Base-by-base conservation (phyloP, 2,888 invertebrate species). In the Volucella inflata region DNA sequence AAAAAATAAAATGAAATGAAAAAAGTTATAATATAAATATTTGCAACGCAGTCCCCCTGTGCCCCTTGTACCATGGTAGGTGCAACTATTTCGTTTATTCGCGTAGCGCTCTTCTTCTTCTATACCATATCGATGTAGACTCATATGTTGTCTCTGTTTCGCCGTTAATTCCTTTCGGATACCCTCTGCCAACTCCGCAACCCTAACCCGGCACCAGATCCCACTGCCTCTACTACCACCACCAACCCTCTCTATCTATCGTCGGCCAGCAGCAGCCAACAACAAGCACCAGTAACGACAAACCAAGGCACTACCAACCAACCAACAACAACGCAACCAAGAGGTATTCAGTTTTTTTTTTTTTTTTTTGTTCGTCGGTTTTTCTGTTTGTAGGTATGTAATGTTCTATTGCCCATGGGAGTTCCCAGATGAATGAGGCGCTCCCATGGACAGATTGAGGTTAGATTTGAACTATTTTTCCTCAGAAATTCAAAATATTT, bases 391-490 rank as follows among this genome's bases (percentile, higher is more conserved):
- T 30, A 30, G 30, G 30, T 30, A 30, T 30, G 30, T 30, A 30
- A 64, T 62, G 76, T 81, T 85, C 85, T 72, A 72, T 85, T 76
- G 60, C 68, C 81, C 85, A 71, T 55, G 81, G 85, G 85, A 85
- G 85, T 85, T 81, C 85, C 81, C 76, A 81, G 14, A 80, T 36
- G 50, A 59, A 46, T 46, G 59, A 72, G 81, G 85, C 67, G 85
- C 85, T 85, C 85, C 85, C 77, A 59, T 77, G 85, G 85, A 85
- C 85, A 68, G 64, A 80, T 77, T 85, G 80, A 85, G 85, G 85
- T 85, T 85, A 79, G 36, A 72, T 68, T 11, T 68, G 68, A 72
- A 71, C 44, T 21, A 51, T 80, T 75, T 72, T 72, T n/a, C 38
- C 14, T 17, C 2, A 36, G 64, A 71, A 44, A 46, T 59, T 8